Evolutionary conservation across 2,888 invertebrate genomes (phyloP).

Genomic region (Amphipoea oculea): DNA sequence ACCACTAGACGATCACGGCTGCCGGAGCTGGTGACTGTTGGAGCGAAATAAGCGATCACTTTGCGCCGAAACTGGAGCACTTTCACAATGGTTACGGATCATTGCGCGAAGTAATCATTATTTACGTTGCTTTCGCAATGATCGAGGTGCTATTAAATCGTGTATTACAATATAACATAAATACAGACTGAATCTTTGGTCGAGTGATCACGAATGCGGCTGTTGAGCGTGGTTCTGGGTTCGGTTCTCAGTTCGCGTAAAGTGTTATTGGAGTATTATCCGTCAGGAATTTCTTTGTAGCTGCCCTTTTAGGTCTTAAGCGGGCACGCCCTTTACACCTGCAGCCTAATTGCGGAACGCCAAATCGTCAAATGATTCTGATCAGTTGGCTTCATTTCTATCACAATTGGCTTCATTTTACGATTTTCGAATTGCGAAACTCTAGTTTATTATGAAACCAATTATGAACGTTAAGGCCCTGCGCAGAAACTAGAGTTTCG

Average conservation of each 20-base stretch:
- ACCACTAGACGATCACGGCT: conserved; percentile 93
- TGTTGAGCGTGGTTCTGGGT: background rate
- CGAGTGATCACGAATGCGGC: background rate
- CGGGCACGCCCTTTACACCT: no score
- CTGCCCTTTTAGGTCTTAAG: no score
- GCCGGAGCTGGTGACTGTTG: conserved; percentile 69
- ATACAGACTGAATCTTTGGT: background rate
- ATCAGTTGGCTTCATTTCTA: no score
- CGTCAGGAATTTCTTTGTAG: accelerated
- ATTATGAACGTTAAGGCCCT: no score
- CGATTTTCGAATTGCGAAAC: no score
- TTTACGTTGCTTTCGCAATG: background rate
- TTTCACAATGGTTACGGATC: conserved; percentile 65
- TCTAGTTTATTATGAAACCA: no score
- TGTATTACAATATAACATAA: background rate
- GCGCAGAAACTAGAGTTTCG: no score
- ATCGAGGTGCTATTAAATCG: conserved; percentile 5
- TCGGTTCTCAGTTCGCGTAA: no score
- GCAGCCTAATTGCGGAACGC: no score
- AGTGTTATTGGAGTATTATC: no score
- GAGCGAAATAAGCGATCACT: conserved; percentile 1
- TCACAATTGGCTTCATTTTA: no score
- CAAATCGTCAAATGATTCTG: no score
- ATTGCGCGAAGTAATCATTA: conserved; percentile 26
- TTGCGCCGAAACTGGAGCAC: conserved; percentile 49